These are phyloP conservation scores for Stenodera caucasica DNA, from an alignment of 2,888 invertebrate genomes.

Conservation along the genomic window DNA sequence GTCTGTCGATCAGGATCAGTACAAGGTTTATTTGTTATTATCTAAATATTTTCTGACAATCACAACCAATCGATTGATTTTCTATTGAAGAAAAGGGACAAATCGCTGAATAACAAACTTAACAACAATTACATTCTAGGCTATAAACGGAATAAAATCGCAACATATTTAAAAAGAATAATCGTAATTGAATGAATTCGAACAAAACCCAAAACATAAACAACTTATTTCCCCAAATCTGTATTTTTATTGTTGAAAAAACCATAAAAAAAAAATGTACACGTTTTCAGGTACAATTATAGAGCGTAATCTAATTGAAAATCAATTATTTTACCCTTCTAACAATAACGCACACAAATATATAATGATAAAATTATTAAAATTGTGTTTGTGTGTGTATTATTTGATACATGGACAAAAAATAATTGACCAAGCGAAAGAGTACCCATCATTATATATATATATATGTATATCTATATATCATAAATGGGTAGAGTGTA, in stretches of 20 bases:
- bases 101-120: slow-evolving; percentile 38
- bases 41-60: slow-evolving; percentile 44
- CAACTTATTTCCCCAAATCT: not conserved
- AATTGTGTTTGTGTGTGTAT: not conserved
- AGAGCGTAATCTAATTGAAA: not conserved
- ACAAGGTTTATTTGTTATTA: slow-evolving; percentile 37
- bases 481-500: slow-evolving; percentile 55
- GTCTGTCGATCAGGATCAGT: slow-evolving; percentile 42
- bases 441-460: slow-evolving; percentile 25
- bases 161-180: too few species aligned
- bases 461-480: too few species aligned
- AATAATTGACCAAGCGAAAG: slow-evolving; percentile 39
- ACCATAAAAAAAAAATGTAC: not conserved
- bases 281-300: not conserved
- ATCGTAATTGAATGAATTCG: not conserved
- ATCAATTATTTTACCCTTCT: not conserved
- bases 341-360: not conserved
- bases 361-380: not conserved
- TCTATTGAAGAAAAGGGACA: slow-evolving; percentile 23
- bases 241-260: not conserved
- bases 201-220: not conserved
- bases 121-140: slow-evolving; percentile 9
- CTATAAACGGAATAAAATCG: not conserved
- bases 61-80: slow-evolving; percentile 35
- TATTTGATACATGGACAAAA: not conserved